Evolutionary conservation across 30 jellyfish, hydroid and myxozoan species (phyloP).

Genomic region (Hydra vulgaris): DNA sequence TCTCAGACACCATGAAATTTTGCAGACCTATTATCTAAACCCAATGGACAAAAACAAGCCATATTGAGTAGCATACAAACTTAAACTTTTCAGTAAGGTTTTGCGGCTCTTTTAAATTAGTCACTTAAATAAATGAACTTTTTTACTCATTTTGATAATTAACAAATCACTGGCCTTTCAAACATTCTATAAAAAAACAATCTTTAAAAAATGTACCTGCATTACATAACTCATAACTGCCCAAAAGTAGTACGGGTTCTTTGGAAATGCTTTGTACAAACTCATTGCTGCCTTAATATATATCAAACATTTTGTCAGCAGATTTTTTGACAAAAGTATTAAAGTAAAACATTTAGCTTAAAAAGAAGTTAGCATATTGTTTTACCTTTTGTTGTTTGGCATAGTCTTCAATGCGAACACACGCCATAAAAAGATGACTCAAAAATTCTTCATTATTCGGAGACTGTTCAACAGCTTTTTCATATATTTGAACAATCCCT

Average conservation of each 20-base stretch:
- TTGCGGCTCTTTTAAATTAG: too few species aligned
- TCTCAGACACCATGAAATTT: too few species aligned
- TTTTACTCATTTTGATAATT: too few species aligned
- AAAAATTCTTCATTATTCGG: slow-evolving; percentile 78
- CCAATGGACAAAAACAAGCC: too few species aligned
- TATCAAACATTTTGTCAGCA: too few species aligned
- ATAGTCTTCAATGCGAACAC: slow-evolving; percentile 70
- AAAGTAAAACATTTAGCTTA: not conserved
- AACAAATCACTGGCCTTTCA: too few species aligned
- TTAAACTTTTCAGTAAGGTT: too few species aligned
- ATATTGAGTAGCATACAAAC: too few species aligned
- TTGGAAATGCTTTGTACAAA: slow-evolving; percentile 66
- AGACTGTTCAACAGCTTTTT: slow-evolving; percentile 67
- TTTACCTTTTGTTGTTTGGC: slow-evolving; percentile 92
- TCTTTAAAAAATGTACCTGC: slow-evolving; percentile 49
- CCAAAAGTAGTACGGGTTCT: slow-evolving; percentile 97
- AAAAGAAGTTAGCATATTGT: not conserved
- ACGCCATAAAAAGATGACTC: slow-evolving; percentile 91
- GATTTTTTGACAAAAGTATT: too few species aligned
- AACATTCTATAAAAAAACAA: too few species aligned
- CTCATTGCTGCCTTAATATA: slow-evolving; percentile 79
- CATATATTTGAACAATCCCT: slow-evolving; percentile 66
- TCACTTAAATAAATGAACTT: too few species aligned
- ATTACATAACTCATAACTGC: slow-evolving; percentile 89
- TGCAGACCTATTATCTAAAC: too few species aligned